Conservation (phyloP, 2,113 vertebrate species). For the Zosterops borbonicus region DNA sequence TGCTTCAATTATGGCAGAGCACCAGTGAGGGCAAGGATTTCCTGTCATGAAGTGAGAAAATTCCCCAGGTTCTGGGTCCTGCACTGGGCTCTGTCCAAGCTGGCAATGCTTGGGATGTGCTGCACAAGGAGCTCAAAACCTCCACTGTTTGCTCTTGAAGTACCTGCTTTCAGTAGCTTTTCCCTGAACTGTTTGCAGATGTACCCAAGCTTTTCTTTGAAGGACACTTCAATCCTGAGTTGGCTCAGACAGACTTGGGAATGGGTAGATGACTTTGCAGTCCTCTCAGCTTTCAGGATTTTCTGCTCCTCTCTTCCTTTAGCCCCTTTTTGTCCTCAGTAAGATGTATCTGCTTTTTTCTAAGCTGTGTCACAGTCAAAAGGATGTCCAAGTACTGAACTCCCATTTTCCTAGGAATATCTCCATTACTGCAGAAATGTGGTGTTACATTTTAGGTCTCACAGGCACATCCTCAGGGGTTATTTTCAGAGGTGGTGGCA, state of each 20-base stretch:
- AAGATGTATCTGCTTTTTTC: neutral
- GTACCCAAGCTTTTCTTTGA: neutral
- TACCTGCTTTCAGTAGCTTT: neutral
- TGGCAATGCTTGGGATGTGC: accelerated
- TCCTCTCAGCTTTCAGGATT: neutral
- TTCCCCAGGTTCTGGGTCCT: neutral
- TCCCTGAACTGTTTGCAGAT: neutral
- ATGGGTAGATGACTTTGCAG: neutral
- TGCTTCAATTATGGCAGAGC: neutral
- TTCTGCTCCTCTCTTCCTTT: neutral
- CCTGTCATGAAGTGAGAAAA: neutral
- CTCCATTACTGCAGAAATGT: neutral
- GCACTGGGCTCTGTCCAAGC: neutral
- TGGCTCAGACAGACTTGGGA: neutral
- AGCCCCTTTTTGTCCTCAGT: neutral
- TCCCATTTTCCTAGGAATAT: neutral
- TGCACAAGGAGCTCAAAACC: neutral
- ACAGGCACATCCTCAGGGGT: neutral
- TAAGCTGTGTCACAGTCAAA: neutral
- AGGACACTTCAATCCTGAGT: neutral
- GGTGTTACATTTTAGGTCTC: neutral
- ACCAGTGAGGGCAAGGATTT: neutral
- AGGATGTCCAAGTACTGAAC: neutral
- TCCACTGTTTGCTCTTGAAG: neutral
- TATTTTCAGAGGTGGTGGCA: neutral